Evolutionary conservation across 2,888 invertebrate species (phyloP).

Genomic region (Linhomoeus sp.): DNA sequence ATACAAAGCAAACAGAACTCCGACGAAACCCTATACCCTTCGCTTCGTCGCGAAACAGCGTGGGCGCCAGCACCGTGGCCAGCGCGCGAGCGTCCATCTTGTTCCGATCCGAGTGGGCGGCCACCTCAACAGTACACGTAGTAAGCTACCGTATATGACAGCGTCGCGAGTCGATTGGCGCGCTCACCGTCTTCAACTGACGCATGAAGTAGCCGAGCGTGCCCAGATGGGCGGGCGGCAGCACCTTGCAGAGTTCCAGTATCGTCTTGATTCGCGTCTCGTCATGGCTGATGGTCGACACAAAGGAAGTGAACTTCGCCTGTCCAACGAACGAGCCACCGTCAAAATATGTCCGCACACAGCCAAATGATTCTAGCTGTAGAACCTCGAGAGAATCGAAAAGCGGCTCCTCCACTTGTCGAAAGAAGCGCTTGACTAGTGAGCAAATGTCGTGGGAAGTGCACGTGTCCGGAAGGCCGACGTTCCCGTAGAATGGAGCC

Average conservation of each 20-base stretch:
- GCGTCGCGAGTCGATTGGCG: too few relatives aligned
- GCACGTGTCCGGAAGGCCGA: neutral
- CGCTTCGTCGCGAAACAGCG: neutral
- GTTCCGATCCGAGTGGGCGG: neutral
- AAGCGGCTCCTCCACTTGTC: neutral
- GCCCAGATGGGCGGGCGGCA: neutral
- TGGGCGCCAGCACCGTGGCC: neutral
- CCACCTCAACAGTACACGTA: neutral
- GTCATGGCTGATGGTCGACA: neutral
- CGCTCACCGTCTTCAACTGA: neutral
- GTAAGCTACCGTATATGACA: too few relatives aligned
- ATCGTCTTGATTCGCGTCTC: neutral
- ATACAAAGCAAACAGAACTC: too few relatives aligned
- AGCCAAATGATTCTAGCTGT: too few relatives aligned
- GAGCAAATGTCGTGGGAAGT: neutral
- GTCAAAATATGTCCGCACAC: too few relatives aligned
- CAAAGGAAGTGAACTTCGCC: neutral
- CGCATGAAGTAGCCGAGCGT: neutral
- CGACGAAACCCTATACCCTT: too few relatives aligned
- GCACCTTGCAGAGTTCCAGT: neutral
- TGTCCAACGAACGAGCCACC: too few relatives aligned
- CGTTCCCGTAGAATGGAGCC: neutral
- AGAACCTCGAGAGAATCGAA: neutral
- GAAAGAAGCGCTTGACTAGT: neutral
- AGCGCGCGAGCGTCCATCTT: neutral